Percentiles rank a stretch among this genome's conserved stretches.
phyloP scores from a whole-genome alignment of 1,140 invertebrate species.

The Danaus plexippus region DNA sequence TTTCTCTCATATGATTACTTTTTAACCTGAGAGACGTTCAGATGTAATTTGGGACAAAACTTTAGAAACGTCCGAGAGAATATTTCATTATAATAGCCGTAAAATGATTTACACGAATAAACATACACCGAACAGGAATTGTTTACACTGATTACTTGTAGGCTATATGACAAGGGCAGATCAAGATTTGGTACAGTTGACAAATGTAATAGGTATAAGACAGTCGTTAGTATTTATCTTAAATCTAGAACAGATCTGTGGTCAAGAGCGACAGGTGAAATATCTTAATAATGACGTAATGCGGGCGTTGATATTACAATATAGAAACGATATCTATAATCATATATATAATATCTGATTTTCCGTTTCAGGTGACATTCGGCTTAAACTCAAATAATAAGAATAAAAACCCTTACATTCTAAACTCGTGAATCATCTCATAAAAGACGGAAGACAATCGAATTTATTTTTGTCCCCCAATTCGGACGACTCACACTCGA shows the following conservation, averaged over 20 bases:
- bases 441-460: constrained; percentile 22
- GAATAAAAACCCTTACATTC: too few relatives aligned
- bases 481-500: neutral
- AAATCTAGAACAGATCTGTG: constrained; percentile 4
- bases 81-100: too few relatives aligned
- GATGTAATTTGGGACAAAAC: too few relatives aligned
- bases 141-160: neutral
- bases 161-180: neutral
- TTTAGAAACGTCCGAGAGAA: too few relatives aligned
- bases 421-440: constrained; percentile 14
- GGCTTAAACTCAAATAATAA: too few relatives aligned
- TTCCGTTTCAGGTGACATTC: too few relatives aligned
- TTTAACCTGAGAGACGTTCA: constrained; percentile 37
- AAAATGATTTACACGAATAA: too few relatives aligned
- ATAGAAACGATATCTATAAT: too few relatives aligned
- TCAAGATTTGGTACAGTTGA: neutral
- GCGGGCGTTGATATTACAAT: too few relatives aligned
- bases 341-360: too few relatives aligned
- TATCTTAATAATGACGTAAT: constrained; percentile 23
- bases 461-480: constrained; percentile 18
- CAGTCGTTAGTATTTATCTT: neutral
- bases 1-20: constrained; percentile 37
- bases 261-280: constrained; percentile 21
- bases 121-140: neutral
- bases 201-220: constrained; percentile 5